Conservation (phyloP, 2,113 vertebrate species). For the Tragelaphus strepsiceros region DNA sequence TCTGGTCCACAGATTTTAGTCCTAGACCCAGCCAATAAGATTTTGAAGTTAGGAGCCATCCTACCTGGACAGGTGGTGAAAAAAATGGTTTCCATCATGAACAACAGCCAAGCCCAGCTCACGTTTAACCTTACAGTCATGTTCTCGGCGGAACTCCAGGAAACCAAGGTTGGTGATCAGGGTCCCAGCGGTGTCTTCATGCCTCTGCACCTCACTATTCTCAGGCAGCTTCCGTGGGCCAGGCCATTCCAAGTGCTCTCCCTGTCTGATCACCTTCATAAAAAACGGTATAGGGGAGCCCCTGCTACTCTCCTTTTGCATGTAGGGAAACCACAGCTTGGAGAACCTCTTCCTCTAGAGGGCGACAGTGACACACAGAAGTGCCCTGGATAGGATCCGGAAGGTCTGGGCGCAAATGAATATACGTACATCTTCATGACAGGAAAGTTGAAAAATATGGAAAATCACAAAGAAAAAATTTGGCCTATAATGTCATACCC, state of each 20-base stretch:
- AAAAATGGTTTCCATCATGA: slow-evolving; percentile 82
- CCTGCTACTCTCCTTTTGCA: background rate
- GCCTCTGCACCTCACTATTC: background rate
- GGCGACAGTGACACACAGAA: background rate
- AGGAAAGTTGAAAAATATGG: background rate
- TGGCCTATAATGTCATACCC: background rate
- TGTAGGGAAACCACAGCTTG: background rate
- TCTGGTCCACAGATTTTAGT: slow-evolving; percentile 80
- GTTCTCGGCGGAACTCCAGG: slow-evolving; percentile 75
- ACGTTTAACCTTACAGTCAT: slow-evolving; percentile 77
- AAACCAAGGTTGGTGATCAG: slow-evolving; percentile 79
- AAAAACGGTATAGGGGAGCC: background rate
- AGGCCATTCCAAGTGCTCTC: background rate
- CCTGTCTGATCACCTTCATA: background rate
- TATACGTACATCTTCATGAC: no score
- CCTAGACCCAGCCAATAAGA: slow-evolving; percentile 80
- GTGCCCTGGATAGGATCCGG: background rate
- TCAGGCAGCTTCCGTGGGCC: background rate
- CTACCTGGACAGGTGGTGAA: slow-evolving; percentile 80
- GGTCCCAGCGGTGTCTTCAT: accelerated
- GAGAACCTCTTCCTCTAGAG: background rate
- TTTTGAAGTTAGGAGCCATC: slow-evolving; percentile 85
- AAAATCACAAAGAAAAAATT: background rate
- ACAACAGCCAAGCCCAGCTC: slow-evolving; percentile 81
- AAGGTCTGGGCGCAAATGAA: background rate